Base-by-base conservation (phyloP, 2,113 vertebrate species). In the Pithys albifrons region DNA sequence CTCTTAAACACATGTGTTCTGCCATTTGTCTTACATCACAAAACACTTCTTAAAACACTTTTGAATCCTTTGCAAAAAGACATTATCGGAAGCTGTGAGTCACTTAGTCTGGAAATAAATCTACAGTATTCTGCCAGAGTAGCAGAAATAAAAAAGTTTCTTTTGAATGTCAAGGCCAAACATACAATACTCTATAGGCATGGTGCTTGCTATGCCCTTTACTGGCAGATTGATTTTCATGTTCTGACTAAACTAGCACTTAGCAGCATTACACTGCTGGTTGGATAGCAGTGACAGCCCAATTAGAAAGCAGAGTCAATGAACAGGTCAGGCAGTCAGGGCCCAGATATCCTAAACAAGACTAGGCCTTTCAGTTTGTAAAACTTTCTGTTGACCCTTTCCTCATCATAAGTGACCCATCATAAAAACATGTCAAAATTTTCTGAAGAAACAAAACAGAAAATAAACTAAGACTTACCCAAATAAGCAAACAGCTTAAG, bases 221-320 rank as follows among this genome's bases (percentile, higher is more conserved):
- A 91, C 94, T 64, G 25, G 89, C 75, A 97, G 96, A 98, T 98
- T 97, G 97, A 98, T 98, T 98, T 98, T 97, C 91, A 82, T 96
- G 95, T 98, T 98, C 95, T 88, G 83, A 80, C 95, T 96, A 97
- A 98, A 96, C 78, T 91, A 97, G 95, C 91, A 89, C 95, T 97
- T 96, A 97, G 88, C 72, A 95, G 85, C 58, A 48, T 86, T 94
- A 82, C 74, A 48, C 28, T 93, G 70, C 88, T 96, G 89, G 91
- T 23, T 69, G 84, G 95, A 94, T 79, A 91, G 85, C 96, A 93
- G 76, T 91, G 87, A 97, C 41, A 72, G 91, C 79, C 97, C 98
- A 98, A 98, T 98, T 98, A 98, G 97, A 96, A 96, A 97, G 95
- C 65, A 89, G 61, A 77, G 96, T 98, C 98, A 97, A 97, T 97